Evolutionary conservation across 1,140 invertebrate genomes (phyloP).

Genomic region (Drosophila ananassae): DNA sequence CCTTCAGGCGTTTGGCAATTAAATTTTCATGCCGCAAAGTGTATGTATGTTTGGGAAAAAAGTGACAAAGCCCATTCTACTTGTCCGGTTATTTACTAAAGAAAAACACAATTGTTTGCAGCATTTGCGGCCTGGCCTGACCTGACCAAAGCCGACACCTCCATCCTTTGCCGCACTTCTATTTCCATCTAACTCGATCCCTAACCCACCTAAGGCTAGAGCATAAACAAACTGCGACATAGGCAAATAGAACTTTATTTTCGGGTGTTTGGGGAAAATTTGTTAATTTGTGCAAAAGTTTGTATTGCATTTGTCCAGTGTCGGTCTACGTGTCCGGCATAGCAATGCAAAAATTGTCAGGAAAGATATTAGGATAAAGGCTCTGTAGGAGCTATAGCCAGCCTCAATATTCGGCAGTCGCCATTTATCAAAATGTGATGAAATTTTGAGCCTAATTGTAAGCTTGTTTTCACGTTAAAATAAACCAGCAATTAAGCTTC

Average conservation of each 20-base stretch:
- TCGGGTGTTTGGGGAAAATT: conserved; percentile 62
- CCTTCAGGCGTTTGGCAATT: conserved; percentile 69
- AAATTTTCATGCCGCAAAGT: conserved; percentile 78
- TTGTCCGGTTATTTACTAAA: conserved; percentile 74
- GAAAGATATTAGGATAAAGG: not conserved
- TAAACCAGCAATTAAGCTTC: not conserved
- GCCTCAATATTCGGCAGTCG: too few species aligned
- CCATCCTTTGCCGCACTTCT: conserved; percentile 12
- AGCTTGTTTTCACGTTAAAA: too few species aligned
- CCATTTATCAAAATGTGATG: too few species aligned
- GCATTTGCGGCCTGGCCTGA: conserved; percentile 58
- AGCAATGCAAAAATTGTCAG: conserved; percentile 34
- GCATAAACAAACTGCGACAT: conserved; percentile 74
- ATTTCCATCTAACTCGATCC: conserved; percentile 13
- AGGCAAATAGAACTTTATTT: conserved; percentile 75
- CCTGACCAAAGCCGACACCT: conserved; percentile 15
- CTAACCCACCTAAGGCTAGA: conserved; percentile 36
- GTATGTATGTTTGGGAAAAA: conserved; percentile 50
- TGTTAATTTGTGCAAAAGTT: conserved; percentile 80
- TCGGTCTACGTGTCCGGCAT: conserved; percentile 66
- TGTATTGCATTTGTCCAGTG: conserved; percentile 61
- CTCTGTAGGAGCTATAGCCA: not conserved
- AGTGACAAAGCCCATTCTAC: conserved; percentile 68
- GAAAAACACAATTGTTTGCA: conserved; percentile 81
- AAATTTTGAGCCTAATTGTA: too few species aligned